Percentiles rank a stretch among this genome's conserved stretches.
Evolutionary conservation across 2,113 vertebrate species (phyloP).

Genomic region (Canis aureus): DNA sequence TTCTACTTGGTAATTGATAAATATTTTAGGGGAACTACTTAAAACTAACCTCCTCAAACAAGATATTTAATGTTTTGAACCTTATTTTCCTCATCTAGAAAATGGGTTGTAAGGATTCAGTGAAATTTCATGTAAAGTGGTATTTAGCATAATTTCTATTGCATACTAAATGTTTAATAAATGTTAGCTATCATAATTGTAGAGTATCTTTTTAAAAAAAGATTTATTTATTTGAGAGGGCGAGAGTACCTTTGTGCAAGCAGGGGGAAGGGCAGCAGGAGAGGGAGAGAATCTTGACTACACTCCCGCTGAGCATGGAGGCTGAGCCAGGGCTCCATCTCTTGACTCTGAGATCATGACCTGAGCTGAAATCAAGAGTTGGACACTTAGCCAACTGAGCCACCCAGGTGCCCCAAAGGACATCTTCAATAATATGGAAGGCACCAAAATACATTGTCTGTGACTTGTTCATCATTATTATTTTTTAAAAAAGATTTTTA

Average conservation of each 20-base stretch:
- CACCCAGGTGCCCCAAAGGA: neutral
- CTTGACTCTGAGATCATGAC: neutral
- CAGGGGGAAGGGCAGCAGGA: neutral
- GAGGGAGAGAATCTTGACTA: neutral
- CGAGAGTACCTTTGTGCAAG: neutral
- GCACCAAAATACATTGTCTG: neutral
- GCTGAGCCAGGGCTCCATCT: neutral
- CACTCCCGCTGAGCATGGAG: neutral
- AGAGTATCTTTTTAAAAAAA: neutral
- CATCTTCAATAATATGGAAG: neutral
- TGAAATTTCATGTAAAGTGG: neutral
- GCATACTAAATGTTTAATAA: neutral
- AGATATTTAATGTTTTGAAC: neutral
- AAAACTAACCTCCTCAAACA: neutral
- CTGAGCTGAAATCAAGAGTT: neutral
- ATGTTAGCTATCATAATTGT: neutral
- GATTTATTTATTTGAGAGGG: neutral
- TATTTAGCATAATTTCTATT: neutral
- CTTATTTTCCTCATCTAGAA: neutral
- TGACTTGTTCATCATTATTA: neutral
- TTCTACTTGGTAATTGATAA: conserved; percentile 14
- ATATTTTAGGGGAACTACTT: neutral
- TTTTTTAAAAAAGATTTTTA: no score
- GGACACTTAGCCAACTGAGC: neutral
- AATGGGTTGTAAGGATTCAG: conserved; percentile 24